These are phyloP conservation scores for Unio delphinus DNA, from an alignment of 2,888 invertebrate genomes.

Conservation along the genomic window DNA sequence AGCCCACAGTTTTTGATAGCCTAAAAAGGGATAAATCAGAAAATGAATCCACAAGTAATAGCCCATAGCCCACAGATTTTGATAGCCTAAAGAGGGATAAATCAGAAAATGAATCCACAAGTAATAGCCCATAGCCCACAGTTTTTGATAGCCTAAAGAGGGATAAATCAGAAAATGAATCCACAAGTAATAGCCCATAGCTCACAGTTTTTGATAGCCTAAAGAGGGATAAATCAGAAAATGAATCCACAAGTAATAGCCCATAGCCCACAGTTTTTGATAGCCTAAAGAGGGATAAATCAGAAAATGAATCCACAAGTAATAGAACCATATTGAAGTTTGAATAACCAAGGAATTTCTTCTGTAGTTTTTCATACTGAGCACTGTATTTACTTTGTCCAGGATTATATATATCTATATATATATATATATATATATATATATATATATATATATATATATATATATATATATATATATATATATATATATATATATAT, in stretches of 20 bases:
- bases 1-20: constrained; percentile 33
- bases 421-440: too few relatives aligned
- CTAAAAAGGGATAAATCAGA: constrained; percentile 18
- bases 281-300: constrained; percentile 18
- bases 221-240: neutral
- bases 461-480: too few relatives aligned
- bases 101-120: too few relatives aligned
- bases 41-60: too few relatives aligned
- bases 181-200: constrained; percentile 18
- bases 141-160: constrained; percentile 26
- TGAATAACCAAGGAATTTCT: too few relatives aligned
- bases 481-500: too few relatives aligned
- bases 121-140: constrained; percentile 34
- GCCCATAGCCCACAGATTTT: constrained; percentile 40
- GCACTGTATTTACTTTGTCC: too few relatives aligned
- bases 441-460: too few relatives aligned
- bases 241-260: constrained; percentile 2
- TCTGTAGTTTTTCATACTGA: too few relatives aligned
- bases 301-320: too few relatives aligned
- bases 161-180: neutral
- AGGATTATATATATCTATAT: too few relatives aligned
- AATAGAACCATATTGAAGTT: too few relatives aligned
- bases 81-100: constrained; percentile 20
- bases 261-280: constrained; percentile 36
- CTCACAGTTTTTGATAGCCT: constrained; percentile 39